phyloP scores from a whole-genome alignment of 37 sponge, comb jelly and placozoan genomes.

The Cladorhizidae sp. region DNA sequence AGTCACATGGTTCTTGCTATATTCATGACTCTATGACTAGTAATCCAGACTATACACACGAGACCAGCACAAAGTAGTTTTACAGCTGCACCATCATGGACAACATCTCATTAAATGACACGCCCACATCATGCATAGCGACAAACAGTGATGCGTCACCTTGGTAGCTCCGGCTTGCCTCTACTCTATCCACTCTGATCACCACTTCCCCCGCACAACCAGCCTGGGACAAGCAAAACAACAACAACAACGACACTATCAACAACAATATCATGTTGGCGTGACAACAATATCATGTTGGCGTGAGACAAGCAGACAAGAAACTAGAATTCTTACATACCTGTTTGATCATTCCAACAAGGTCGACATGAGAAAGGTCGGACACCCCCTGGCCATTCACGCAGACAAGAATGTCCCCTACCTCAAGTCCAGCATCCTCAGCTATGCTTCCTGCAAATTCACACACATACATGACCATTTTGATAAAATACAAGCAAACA shows the following conservation, averaged over 20 bases:
- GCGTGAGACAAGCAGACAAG: too few species aligned
- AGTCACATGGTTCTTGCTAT: too few species aligned
- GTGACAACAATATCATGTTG: not conserved
- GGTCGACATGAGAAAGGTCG: constrained; percentile 43
- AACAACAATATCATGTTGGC: not conserved
- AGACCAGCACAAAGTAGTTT: too few species aligned
- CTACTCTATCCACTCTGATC: not conserved
- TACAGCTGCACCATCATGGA: too few species aligned
- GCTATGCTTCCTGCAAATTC: constrained; percentile 60
- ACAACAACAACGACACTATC: too few species aligned
- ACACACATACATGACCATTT: not conserved
- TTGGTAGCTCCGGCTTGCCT: not conserved
- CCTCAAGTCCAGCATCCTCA: constrained; percentile 42
- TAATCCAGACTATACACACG: too few species aligned
- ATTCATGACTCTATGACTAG: too few species aligned
- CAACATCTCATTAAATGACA: too few species aligned
- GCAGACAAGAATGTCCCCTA: constrained; percentile 47
- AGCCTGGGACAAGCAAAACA: not conserved
- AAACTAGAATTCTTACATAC: constrained; percentile 1
- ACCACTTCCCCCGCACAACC: not conserved
- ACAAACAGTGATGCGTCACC: too few species aligned
- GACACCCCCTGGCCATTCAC: constrained; percentile 32
- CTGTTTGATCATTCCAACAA: constrained; percentile 65
- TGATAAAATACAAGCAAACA: not conserved
- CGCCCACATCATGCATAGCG: too few species aligned